Conservation (phyloP, 2,797 vertebrate genomes). For the Sebastes kiyomatsui region DNA sequence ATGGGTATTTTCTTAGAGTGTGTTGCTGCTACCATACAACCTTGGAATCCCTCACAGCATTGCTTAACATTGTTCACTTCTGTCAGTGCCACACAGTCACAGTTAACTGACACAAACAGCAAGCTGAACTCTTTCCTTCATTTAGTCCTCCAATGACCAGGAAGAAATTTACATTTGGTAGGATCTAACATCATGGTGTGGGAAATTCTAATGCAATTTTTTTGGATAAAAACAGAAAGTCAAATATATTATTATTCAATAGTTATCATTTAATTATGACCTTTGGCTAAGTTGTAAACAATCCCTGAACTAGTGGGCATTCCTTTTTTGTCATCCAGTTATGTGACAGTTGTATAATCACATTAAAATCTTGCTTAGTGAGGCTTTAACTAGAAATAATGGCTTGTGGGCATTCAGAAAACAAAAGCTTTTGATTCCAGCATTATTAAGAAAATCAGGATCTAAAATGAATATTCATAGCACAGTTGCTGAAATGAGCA, state of each 20-base stretch:
- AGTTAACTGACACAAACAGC: background rate
- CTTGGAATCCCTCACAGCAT: background rate
- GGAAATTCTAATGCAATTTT: background rate
- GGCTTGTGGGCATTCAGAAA: background rate
- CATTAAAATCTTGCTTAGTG: background rate
- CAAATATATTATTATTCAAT: background rate
- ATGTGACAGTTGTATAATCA: background rate
- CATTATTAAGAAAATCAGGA: no score
- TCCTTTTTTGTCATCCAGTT: background rate
- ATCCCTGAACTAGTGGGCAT: background rate
- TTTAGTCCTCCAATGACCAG: background rate
- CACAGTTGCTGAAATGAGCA: background rate
- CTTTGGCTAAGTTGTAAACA: background rate
- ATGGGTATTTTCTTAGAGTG: background rate
- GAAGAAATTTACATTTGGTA: background rate
- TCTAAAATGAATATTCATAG: background rate
- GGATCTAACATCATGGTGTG: background rate
- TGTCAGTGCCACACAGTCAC: background rate
- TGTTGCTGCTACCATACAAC: background rate
- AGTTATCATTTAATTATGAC: background rate
- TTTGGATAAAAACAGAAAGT: background rate
- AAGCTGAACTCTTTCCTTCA: background rate
- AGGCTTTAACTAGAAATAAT: background rate
- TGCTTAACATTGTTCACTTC: background rate
- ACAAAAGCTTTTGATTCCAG: background rate